Base-by-base conservation (phyloP, 2,113 vertebrate genomes). In the Gambusia affinis region DNA sequence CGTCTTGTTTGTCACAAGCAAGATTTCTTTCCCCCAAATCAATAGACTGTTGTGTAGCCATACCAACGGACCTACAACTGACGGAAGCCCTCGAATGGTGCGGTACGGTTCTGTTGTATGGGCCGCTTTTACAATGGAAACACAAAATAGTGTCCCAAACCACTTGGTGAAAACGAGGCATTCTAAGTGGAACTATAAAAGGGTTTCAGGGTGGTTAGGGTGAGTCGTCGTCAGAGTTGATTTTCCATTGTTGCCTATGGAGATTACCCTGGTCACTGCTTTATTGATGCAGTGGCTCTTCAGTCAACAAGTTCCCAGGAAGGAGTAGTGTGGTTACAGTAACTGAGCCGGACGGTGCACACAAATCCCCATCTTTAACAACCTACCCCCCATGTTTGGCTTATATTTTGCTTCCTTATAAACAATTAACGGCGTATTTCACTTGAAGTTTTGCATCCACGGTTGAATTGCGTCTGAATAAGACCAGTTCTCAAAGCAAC, bases 261-360 rank as follows among this genome's bases (percentile, higher is more conserved):
- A 83, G 79, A 80, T 83, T 27, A 67, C 17, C 67, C 44, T 4
- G 1, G 33, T 8, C 54, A 27, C 70, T 47, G 60, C 75, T 88
- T 80, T 80, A 85, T 76, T 85, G 78, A 78, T 81, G 75, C 82
- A 85, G 81, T 82, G 86, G 74, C 47, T 65, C 70, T 63, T 70
- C 39, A 29, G 70, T 84, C 73, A 86, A 79, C 66, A 65, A 37
- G 27, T 63, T 31, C 67, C 65, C 12, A 30, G 78, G 51, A 60
- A 81, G 33, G 81, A 74, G 63, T 47, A 4, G 11, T n/a, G 44
- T 73, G 75, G 72, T 81, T 80, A 73, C 42, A 71, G 75, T 75
- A 68, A 66, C 60, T 64, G 51, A 11, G 54, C 70, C 17, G 47
- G 64, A 0, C 0, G 68, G 71, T 64, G 47, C 6, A 54, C 19